These are phyloP conservation scores for Himantopus leucocephalus DNA, from an alignment of 2,113 vertebrate genomes.

Conservation along the genomic window DNA sequence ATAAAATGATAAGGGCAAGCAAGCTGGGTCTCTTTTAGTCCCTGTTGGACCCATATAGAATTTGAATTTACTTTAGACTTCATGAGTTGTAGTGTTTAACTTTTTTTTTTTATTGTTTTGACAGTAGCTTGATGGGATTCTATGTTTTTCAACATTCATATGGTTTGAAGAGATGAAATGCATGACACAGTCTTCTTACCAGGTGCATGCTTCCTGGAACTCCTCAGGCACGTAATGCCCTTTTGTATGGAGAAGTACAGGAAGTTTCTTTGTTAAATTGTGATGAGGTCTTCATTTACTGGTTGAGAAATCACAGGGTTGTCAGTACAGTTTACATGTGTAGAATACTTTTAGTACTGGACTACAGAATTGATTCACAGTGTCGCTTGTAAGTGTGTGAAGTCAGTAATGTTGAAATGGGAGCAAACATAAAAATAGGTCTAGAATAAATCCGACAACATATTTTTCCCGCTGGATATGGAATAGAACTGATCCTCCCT, in stretches of 20 bases:
- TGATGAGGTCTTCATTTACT: neutral
- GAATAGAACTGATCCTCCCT: neutral
- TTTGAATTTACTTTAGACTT: neutral
- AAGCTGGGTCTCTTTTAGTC: neutral
- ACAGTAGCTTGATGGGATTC: neutral
- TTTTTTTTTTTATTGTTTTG: neutral
- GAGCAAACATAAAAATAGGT: neutral
- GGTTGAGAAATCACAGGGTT: neutral
- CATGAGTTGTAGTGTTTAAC: neutral
- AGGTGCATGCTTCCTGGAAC: neutral
- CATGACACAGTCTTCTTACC: neutral
- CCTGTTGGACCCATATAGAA: neutral
- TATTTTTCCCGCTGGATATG: neutral
- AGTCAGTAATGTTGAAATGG: neutral
- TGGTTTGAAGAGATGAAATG: neutral
- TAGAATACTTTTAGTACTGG: neutral
- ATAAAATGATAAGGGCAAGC: neutral
- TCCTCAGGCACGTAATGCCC: neutral
- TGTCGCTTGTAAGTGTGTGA: neutral
- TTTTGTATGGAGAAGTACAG: neutral
- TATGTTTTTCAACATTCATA: neutral
- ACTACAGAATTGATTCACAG: neutral
- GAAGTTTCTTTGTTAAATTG: neutral
- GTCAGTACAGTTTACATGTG: fast-evolving
- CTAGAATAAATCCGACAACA: neutral